phyloP scores from a whole-genome alignment of 2,113 vertebrate genomes.

The Nerophis ophidion region DNA sequence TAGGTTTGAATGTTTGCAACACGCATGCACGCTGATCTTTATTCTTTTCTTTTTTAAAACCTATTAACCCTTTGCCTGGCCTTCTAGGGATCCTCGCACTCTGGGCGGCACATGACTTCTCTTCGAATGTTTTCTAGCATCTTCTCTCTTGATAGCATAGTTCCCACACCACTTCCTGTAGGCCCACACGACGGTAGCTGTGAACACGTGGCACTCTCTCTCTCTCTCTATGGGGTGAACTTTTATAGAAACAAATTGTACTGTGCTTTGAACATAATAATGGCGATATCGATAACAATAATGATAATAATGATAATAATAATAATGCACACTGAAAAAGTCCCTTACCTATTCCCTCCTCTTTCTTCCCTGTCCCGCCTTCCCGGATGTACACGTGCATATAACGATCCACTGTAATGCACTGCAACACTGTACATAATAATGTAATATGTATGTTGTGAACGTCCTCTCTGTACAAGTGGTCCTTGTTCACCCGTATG shows the following conservation, averaged over 20 bases:
- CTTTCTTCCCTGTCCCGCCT: constrained; percentile 31
- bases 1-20: constrained; percentile 70
- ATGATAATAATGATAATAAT: constrained; percentile 12
- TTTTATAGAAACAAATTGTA: constrained; percentile 71
- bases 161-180: constrained; percentile 63
- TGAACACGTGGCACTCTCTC: constrained; percentile 69
- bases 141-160: constrained; percentile 64
- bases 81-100: constrained; percentile 33
- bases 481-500: constrained; percentile 73
- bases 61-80: constrained; percentile 46
- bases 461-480: constrained; percentile 72
- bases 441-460: constrained; percentile 74
- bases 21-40: constrained; percentile 71
- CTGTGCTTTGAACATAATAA: constrained; percentile 49
- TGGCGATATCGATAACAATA: constrained; percentile 21
- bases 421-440: constrained; percentile 72
- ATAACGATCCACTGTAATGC: constrained; percentile 70
- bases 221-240: constrained; percentile 63
- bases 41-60: background rate
- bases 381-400: constrained; percentile 54
- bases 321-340: constrained; percentile 39
- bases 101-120: constrained; percentile 51
- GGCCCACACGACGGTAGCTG: constrained; percentile 70
- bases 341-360: constrained; percentile 44
- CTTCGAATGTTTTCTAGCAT: constrained; percentile 72